A percentile compares a stretch with the other conserved stretches of the same genome.
These are phyloP conservation scores for Polyommatus icarus DNA, from an alignment of 2,888 invertebrate species.

Conservation along the genomic window DNA sequence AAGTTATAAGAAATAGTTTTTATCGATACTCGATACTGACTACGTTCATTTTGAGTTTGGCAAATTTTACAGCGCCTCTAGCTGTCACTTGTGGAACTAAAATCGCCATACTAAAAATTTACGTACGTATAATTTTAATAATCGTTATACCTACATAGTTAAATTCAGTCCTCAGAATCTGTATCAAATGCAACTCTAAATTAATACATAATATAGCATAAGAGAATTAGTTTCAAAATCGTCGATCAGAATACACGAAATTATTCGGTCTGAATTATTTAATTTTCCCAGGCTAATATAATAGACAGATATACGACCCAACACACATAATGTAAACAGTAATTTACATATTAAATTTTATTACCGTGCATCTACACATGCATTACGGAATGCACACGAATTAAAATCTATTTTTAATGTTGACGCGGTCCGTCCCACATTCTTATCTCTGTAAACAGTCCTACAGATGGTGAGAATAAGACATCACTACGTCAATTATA, in stretches of 20 bases:
- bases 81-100: too few relatives aligned
- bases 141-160: background rate
- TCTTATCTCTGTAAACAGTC: conserved; percentile 69
- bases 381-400: conserved; percentile 51
- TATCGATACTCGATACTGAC: too few relatives aligned
- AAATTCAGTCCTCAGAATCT: background rate
- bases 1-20: too few relatives aligned
- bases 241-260: too few relatives aligned
- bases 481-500: background rate
- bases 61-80: too few relatives aligned
- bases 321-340: conserved; percentile 21
- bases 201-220: too few relatives aligned
- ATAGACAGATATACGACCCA: background rate
- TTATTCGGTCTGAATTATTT: too few relatives aligned
- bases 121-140: too few relatives aligned
- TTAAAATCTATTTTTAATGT: conserved; percentile 76
- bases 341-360: conserved; percentile 21
- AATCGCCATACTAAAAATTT: too few relatives aligned
- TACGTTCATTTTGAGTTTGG: too few relatives aligned
- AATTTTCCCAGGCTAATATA: too few relatives aligned
- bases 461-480: conserved; percentile 51
- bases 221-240: too few relatives aligned
- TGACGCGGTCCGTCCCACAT: conserved; percentile 71
- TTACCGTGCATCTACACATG: conserved; percentile 13
- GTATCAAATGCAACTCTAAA: background rate